Evolutionary conservation across 2,797 vertebrate species (phyloP), one percentile per base, ranked within the genome.

Genomic region (Clamator glandarius): DNA sequence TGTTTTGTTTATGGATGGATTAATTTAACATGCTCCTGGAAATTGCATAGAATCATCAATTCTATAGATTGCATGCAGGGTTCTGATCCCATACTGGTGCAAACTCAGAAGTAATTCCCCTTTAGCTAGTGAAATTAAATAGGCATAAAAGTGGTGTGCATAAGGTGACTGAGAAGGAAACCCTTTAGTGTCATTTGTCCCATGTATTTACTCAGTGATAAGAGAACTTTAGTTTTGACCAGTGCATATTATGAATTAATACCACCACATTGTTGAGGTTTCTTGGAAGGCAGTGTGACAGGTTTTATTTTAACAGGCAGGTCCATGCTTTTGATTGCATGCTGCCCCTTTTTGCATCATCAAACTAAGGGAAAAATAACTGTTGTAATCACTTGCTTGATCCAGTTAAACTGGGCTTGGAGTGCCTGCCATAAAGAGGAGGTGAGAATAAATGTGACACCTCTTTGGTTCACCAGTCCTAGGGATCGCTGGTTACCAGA

Each of bases 81-180:
- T 87, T 92, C 58, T 93, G 35, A 62, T 83, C 48, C 85, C 50
- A 31, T 31, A 28, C 28, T 84, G 11, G 13, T 83, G 25, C 39
- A 83, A 89, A 51, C 54, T 80, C 20, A 55, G 67, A 41, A 82
- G 57, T 84, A 36, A 25, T 84, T 74, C 64, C 12, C 21, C 61
- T 87, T 93, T 74, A 91, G 29, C 29, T 50, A 77, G 39, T 74
- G 62, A 83, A 84, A 90, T 94, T 68, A 72, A 93, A 80, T 54
- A 50, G 72, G 25, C 61, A 42, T 90, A 61, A 70, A 84, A 61
- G 61, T 64, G 41, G 2, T 80, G 84, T 87, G 55, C 50, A 13
- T 28, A 31, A 89, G 64, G 36, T 61, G 28, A 74, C 20, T 35
- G 77, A 82, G 90, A 94, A 94, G 51, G 72, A 83, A 66, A 83